phyloP scores from a whole-genome alignment of 2,797 vertebrate genomes.

The Melanotaenia trifasciata region DNA sequence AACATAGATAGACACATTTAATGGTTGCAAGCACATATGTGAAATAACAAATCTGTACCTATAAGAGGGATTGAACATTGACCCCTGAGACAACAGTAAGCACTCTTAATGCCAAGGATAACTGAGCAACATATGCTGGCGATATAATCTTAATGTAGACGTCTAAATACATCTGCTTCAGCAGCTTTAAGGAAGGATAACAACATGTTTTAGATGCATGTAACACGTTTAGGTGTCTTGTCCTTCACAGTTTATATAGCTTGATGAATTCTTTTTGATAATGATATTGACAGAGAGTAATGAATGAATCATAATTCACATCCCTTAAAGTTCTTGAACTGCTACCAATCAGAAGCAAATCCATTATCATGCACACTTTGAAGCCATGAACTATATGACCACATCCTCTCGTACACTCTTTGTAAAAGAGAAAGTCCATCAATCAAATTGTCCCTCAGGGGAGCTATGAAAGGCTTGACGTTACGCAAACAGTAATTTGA shows the following conservation, averaged over 20 bases:
- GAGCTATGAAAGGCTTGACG: constrained; percentile 59
- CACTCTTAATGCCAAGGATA: constrained; percentile 49
- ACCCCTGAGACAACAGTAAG: constrained; percentile 28
- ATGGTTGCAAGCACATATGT: constrained; percentile 24
- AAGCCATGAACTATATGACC: constrained; percentile 57
- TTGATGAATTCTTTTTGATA: constrained; percentile 27
- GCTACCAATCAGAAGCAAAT: constrained; percentile 61
- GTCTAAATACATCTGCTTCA: constrained; percentile 66
- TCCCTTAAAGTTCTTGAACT: constrained; percentile 53
- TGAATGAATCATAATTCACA: constrained; percentile 48
- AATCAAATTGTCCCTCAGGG: constrained; percentile 68
- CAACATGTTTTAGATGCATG: background rate
- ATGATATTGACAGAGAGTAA: constrained; percentile 23
- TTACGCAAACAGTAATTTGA: constrained; percentile 79
- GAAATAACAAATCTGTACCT: constrained; percentile 30
- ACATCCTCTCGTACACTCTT: constrained; percentile 58
- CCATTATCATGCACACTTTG: constrained; percentile 58
- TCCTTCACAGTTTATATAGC: constrained; percentile 5
- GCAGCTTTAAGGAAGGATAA: constrained; percentile 27
- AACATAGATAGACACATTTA: constrained; percentile 37
- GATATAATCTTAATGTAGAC: constrained; percentile 64
- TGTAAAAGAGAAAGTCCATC: constrained; percentile 75
- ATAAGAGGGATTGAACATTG: constrained; percentile 1
- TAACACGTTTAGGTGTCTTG: constrained; percentile 10
- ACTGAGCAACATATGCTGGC: constrained; percentile 62